Conservation (phyloP, 2,113 vertebrate species). For the Caranx melampygus region DNA sequence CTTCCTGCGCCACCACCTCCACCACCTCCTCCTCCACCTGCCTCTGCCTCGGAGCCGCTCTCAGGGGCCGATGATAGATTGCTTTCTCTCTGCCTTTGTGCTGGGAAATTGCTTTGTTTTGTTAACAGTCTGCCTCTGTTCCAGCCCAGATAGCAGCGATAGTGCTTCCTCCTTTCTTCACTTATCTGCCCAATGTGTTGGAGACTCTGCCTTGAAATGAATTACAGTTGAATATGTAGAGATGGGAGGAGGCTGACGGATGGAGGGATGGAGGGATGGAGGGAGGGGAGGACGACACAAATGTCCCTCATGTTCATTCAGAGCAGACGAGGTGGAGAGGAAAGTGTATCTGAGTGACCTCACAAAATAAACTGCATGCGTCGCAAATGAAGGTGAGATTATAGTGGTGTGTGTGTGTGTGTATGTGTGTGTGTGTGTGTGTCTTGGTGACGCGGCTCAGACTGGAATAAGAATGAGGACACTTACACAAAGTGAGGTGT, state of each 20-base stretch:
- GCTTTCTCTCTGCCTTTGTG: constrained; percentile 72
- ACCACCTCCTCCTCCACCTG: constrained; percentile 17
- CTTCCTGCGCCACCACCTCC: constrained; percentile 45
- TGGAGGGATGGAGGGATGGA: neutral
- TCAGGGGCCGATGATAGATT: constrained; percentile 77
- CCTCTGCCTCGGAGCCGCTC: constrained; percentile 19
- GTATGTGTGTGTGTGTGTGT: constrained; percentile 2
- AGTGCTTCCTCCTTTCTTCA: constrained; percentile 39
- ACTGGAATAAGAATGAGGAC: neutral
- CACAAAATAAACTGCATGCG: neutral
- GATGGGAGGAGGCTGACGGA: neutral
- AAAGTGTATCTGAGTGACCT: neutral
- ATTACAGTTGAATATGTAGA: constrained; percentile 38
- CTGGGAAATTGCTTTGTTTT: constrained; percentile 81
- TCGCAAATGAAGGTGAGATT: constrained; percentile 9
- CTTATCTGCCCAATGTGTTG: constrained; percentile 57
- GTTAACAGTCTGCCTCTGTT: constrained; percentile 72
- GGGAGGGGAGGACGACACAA: too few species aligned
- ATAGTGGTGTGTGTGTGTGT: neutral
- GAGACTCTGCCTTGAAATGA: constrained; percentile 12
- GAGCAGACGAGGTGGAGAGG: neutral
- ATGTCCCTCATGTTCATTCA: neutral
- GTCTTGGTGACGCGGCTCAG: neutral
- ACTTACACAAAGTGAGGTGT: neutral
- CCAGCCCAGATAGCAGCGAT: constrained; percentile 65